phyloP scores from a whole-genome alignment of 1,140 invertebrate genomes.

The Pollicipes pollicipes region DNA sequence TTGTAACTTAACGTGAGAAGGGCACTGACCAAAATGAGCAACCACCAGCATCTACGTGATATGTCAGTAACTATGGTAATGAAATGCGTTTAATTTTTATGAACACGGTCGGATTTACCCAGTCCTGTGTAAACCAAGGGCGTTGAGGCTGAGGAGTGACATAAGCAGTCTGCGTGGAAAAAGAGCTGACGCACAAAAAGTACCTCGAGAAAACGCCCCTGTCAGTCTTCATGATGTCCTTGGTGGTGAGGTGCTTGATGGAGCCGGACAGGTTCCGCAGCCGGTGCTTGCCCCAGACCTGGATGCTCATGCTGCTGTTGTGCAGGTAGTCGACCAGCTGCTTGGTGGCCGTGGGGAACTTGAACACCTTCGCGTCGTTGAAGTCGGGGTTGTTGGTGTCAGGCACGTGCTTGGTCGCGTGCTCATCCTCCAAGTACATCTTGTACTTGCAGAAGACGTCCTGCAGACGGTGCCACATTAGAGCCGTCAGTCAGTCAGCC shows the following conservation, averaged over 20 bases:
- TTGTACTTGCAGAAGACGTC: constrained; percentile 35
- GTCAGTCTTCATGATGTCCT: constrained; percentile 26
- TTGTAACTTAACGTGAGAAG: too few relatives aligned
- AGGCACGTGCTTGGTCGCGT: constrained; percentile 27
- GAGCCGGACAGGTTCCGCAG: constrained; percentile 21
- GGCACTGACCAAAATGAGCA: too few relatives aligned
- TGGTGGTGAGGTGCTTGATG: constrained; percentile 22
- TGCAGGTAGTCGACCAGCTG: constrained; percentile 35
- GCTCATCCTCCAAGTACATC: constrained; percentile 32
- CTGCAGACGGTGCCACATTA: constrained; percentile 20
- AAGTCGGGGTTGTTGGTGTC: constrained; percentile 37
- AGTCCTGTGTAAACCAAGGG: too few relatives aligned
- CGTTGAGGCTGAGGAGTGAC: too few relatives aligned
- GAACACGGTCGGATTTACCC: too few relatives aligned
- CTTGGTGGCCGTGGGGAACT: constrained; percentile 28
- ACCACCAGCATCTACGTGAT: too few relatives aligned
- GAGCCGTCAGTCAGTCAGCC: too few relatives aligned
- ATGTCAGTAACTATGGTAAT: too few relatives aligned
- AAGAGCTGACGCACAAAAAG: too few relatives aligned
- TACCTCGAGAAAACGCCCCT: constrained; percentile 22
- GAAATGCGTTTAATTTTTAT: too few relatives aligned
- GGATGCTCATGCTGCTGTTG: constrained; percentile 31
- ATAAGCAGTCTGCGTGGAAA: too few relatives aligned
- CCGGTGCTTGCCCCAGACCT: constrained; percentile 35
- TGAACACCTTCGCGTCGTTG: constrained; percentile 31